Base-by-base conservation (phyloP, 2,888 invertebrate species). In the Microplitis deprimator region DNA sequence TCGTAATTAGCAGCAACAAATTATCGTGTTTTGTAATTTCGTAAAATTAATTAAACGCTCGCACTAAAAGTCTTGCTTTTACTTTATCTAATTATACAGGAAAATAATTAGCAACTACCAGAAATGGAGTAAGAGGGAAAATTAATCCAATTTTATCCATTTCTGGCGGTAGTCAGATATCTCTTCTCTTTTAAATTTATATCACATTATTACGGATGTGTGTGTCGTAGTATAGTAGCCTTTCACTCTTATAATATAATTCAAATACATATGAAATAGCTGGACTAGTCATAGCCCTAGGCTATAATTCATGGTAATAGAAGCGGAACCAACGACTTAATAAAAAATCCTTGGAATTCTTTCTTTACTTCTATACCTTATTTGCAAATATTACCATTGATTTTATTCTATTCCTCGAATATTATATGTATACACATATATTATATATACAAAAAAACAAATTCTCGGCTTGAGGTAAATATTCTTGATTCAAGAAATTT, bases 61-160 rank as follows among this genome's bases (percentile, higher is more conserved):
- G 64, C 40, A 20, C 50, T 6, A 71, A 41, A 67, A n/a, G 13
- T 61, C 40, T 73, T 76, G 39, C 73, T 77, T 77, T 67, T 62
- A 74, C 39, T 74, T 68, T 73, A 50, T 50, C 8, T 50, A 74
- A 80, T 77, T 77, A 69, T 68, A 71, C 50, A 39, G 68, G 68
- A 72, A 75, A 72, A 76, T 71, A 71, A 79, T 80, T 73, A 16
- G 62, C 13, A 41, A 41, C 77, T 76, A 16, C 77, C 76, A 62
- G 41, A 67, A 79, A 80, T 64, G 76, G 77, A 70, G 70, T 61
- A 60, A 67, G 76, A 80, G 59, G 74, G 77, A 70, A 69, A 69
- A 72, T 77, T 80, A 74, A 73, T 74, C 39, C 62, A 39, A 50
- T 60, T 62, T 72, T 65, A 65, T 75, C 81, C 80, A 78, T 81